Evolutionary conservation across 2,888 invertebrate species (phyloP), one percentile per base, ranked within the genome.

Genomic region (Drosophila recens): DNA sequence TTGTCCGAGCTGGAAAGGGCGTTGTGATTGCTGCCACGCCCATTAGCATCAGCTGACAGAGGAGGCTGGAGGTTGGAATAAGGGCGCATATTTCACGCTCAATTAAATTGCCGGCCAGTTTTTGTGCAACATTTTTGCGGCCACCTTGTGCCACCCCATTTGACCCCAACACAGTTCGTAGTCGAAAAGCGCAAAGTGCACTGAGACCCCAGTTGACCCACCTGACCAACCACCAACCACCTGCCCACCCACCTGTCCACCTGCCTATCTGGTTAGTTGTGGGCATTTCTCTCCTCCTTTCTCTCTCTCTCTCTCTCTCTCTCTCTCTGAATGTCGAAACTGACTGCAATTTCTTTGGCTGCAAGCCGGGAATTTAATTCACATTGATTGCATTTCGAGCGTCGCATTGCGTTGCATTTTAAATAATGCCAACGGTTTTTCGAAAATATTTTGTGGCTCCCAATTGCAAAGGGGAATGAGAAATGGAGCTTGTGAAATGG

Each of bases 361-460:
- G 70, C 72, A 79, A 74, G 78, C 73, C 65, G 78, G 87, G 89
- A 84, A 84, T 84, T 84, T 84, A 84, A 84, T 84, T 84, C 89
- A 75, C 84, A 84, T 84, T 84, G 84, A 84, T 84, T 84, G 89
- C 84, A 84, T 84, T 84, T 84, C 87, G 72, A 74, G 87, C 87
- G 81, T 79, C 84, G 84, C 89, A 84, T 83, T 84, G 84, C 84
- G 87, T 87, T 89, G 84, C 84, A 84, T 89, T 89, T 84, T 89
- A 84, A 84, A 84, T 84, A 84, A 83, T 89, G 89, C 82, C 89
- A 88, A 86, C 77, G 83, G 83, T 86, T 88, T 88, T 88, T 86
- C 74, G 79, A 67, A 77, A 81, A 73, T 79, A 88, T 83, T 88
- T 83, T 82, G 71, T 75, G 65, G 79, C 85, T 79, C 64, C 58